Evolutionary conservation across 2,888 invertebrate genomes (phyloP), one percentile per base, ranked within the genome.

Genomic region (Dioctria rufipes): DNA sequence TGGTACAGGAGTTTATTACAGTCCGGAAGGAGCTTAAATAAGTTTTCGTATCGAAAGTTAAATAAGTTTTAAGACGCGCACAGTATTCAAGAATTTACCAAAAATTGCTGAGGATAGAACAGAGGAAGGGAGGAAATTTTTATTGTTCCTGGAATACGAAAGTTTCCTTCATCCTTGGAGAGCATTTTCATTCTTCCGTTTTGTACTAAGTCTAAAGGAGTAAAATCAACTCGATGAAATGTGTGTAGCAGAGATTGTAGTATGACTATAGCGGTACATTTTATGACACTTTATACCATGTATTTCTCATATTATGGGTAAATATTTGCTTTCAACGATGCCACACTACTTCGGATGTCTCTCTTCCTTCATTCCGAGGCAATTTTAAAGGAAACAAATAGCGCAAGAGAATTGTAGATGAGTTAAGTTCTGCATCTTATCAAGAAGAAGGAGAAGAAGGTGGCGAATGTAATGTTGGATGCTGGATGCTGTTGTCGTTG

Each of bases 1-100:
- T 25, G 58, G n/a, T 60, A 58, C 11, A 69, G 60, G 66, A 79
- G 67, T 80, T 80, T 79, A 75, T 81, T 81, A 63, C 65, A 58
- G 49, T 43, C 49, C 37, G 49, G 77, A 63, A 77, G 49, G 43
- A 25, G 49, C 13, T 63, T 49, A 77, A 77, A 77, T 63, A 77
- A 77, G 61, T 77, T 77, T 49, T 77, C 63, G 39, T 49, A 46
- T 77, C 39, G 77, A 61, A 77, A 63, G 63, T 60, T 49, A 49
- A 75, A 77, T 46, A 63, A 63, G 39, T 40, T 77, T 37, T 37
- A 46, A 43, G 61, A 63, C 39, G 37, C 9, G 77, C 5, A 11
- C 25, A 39, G n/a, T 46, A 39, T 63, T 60, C 73, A 11, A 39
- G 40, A 39, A 63, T 54, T 11, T n/a, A 8, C 54, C 11, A n/a